Conservation (phyloP, 2,888 invertebrate species). For the Drosophila macrothrix region DNA sequence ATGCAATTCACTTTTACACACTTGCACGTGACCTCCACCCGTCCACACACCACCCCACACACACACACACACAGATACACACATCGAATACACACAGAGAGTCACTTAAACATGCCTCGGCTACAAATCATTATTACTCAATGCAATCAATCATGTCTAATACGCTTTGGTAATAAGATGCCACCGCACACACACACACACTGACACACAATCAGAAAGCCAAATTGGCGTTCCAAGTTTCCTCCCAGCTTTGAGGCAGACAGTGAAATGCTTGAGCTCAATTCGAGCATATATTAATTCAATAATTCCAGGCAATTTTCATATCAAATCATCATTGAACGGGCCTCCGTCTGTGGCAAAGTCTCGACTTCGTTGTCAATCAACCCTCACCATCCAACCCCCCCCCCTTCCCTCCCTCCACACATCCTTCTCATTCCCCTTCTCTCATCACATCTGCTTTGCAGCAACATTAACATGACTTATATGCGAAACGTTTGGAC, state of each 20-base stretch:
- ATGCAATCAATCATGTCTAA: slow-evolving; percentile 81
- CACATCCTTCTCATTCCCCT: background rate
- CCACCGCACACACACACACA: slow-evolving; percentile 49
- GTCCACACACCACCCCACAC: background rate
- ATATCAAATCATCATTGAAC: slow-evolving; percentile 72
- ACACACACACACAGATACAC: slow-evolving; percentile 4
- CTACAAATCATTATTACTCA: slow-evolving; percentile 79
- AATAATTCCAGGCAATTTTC: slow-evolving; percentile 82
- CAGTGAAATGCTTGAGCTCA: slow-evolving; percentile 72
- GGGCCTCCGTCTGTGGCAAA: slow-evolving; percentile 50
- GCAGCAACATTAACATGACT: slow-evolving; percentile 66
- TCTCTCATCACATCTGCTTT: background rate
- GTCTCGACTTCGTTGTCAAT: slow-evolving; percentile 66
- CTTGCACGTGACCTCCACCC: slow-evolving; percentile 53
- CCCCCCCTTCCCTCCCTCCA: background rate
- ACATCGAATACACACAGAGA: slow-evolving; percentile 18
- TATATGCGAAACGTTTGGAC: slow-evolving; percentile 42
- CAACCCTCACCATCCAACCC: slow-evolving; percentile 58
- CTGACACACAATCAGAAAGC: slow-evolving; percentile 22
- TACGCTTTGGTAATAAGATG: slow-evolving; percentile 81
- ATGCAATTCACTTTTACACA: slow-evolving; percentile 73
- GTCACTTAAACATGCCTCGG: slow-evolving; percentile 55
- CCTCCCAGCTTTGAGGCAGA: slow-evolving; percentile 24
- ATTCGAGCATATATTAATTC: slow-evolving; percentile 81
- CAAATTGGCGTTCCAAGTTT: slow-evolving; percentile 25